phyloP scores from a whole-genome alignment of 64 coral and sea anemone genomes.

The Montipora cactus region DNA sequence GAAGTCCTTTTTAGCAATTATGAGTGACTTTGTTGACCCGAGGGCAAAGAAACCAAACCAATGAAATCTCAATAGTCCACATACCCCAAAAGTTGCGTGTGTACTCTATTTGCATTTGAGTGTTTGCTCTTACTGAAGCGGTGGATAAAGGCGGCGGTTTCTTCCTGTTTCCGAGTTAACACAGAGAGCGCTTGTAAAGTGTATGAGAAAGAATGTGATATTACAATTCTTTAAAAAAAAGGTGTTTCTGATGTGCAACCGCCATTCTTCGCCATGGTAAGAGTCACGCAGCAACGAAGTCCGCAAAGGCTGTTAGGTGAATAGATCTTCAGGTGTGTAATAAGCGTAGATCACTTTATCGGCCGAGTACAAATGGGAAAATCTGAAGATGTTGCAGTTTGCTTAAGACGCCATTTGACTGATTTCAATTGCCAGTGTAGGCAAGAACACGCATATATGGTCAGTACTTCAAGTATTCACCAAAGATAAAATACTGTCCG shows the following conservation, averaged over 20 bases:
- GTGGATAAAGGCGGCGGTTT: neutral
- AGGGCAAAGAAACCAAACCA: slow-evolving; percentile 38
- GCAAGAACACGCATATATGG: too few relatives aligned
- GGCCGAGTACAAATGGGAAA: too few relatives aligned
- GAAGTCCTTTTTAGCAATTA: slow-evolving; percentile 32
- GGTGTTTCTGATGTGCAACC: neutral
- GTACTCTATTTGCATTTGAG: slow-evolving; percentile 52
- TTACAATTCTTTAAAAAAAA: neutral
- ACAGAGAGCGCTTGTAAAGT: neutral
- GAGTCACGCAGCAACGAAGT: neutral
- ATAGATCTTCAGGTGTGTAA: neutral
- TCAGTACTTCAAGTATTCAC: too few relatives aligned
- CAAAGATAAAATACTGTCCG: too few relatives aligned
- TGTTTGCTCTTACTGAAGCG: slow-evolving; percentile 1
- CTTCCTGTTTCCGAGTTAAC: neutral
- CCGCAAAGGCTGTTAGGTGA: neutral
- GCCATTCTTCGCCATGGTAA: neutral
- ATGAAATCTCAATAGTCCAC: slow-evolving; percentile 37
- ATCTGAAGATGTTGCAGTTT: too few relatives aligned
- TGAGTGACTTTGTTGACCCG: slow-evolving; percentile 29
- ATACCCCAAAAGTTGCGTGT: neutral
- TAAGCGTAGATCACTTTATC: too few relatives aligned
- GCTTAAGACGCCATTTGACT: too few relatives aligned
- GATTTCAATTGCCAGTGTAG: too few relatives aligned
- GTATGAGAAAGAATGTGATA: neutral